Evolutionary conservation across 2,113 vertebrate species (phyloP).

Genomic region (Columbina picui): DNA sequence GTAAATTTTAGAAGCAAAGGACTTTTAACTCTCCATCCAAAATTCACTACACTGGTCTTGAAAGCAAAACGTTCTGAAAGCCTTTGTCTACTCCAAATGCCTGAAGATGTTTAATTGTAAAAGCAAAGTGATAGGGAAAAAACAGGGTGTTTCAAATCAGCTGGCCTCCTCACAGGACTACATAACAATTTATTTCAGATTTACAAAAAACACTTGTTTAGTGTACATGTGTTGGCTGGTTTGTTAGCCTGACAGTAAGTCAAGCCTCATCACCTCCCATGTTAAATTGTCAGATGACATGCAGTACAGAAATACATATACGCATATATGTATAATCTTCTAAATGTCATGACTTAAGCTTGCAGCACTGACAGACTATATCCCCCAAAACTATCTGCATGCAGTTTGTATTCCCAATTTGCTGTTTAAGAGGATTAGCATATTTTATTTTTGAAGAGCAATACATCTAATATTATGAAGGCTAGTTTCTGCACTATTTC

Average conservation of each 20-base stretch:
- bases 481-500: neutral
- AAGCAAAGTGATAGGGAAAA: neutral
- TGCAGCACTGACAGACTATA: neutral
- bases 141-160: neutral
- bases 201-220: neutral
- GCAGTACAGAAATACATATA: neutral
- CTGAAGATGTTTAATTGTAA: neutral
- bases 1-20: neutral
- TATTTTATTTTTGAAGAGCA: constrained; percentile 40
- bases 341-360: neutral
- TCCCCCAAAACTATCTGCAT: neutral
- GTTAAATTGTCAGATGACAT: neutral
- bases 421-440: constrained; percentile 34
- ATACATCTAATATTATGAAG: neutral
- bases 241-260: neutral
- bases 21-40: neutral
- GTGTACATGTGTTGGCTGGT: neutral
- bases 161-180: neutral
- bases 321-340: neutral
- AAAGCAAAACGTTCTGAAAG: neutral
- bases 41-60: neutral
- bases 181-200: neutral
- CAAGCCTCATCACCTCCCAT: neutral
- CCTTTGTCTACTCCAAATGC: neutral
- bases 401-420: constrained; percentile 2